These are phyloP conservation scores for Paramuricea clavata DNA, from an alignment of 92 coral and sea anemone genomes.

Conservation along the genomic window DNA sequence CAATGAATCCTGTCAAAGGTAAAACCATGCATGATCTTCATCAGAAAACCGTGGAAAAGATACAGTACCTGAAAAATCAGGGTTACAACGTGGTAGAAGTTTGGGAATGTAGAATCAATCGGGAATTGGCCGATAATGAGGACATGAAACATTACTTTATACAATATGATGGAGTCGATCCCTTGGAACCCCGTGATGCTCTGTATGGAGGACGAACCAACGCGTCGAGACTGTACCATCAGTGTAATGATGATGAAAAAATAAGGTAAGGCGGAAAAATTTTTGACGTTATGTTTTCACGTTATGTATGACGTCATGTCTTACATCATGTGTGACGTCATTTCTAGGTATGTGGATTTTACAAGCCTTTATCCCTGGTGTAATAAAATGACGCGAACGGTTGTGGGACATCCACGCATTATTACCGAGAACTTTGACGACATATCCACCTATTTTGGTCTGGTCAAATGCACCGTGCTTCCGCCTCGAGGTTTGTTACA, in stretches of 20 bases:
- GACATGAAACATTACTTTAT: constrained; percentile 40
- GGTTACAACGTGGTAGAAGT: constrained; percentile 52
- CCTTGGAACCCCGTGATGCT: constrained; percentile 49
- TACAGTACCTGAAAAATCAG: constrained; percentile 1
- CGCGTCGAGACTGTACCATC: not conserved
- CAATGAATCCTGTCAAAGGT: constrained; percentile 5
- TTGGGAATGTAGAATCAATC: constrained; percentile 59
- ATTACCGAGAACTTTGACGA: too few relatives aligned
- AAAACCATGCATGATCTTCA: constrained; percentile 55
- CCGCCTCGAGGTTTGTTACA: too few relatives aligned
- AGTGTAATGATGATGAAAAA: not conserved
- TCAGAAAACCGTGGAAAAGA: constrained; percentile 40
- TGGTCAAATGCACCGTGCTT: too few relatives aligned
- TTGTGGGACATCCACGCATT: too few relatives aligned
- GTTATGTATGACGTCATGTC: too few relatives aligned
- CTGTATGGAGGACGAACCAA: constrained; percentile 54
- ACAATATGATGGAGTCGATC: constrained; percentile 16
- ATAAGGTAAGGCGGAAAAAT: not conserved
- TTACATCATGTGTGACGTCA: too few relatives aligned
- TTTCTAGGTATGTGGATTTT: too few relatives aligned
- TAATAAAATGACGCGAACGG: too few relatives aligned
- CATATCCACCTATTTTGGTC: too few relatives aligned
- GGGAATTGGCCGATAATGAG: not conserved
- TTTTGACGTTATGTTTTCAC: too few relatives aligned
- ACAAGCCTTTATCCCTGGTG: too few relatives aligned